These are phyloP conservation scores for Calameuta idolon DNA, from an alignment of 2,888 invertebrate genomes.

Conservation along the genomic window DNA sequence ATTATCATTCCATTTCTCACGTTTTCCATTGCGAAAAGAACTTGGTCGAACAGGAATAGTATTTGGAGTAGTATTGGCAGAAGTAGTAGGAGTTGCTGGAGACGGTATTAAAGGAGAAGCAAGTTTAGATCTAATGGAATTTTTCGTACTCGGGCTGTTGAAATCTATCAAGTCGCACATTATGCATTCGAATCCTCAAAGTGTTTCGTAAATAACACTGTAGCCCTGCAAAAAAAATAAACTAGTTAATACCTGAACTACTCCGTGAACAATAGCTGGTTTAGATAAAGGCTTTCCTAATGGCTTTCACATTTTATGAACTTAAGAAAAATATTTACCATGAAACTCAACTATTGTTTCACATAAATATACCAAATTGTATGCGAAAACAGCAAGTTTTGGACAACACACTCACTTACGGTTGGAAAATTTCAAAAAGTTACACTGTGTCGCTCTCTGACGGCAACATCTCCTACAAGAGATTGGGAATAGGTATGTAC, in stretches of 20 bases:
- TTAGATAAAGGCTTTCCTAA: background rate
- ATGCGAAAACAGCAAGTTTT: background rate
- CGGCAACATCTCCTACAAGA: background rate
- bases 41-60: background rate
- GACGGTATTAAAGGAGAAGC: constrained; percentile 54
- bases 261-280: background rate
- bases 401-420: background rate
- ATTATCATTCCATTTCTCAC: constrained; percentile 54
- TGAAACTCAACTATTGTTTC: background rate
- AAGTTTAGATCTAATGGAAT: constrained; percentile 34
- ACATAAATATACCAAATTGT: background rate
- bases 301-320: background rate
- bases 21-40: constrained; percentile 27
- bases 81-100: constrained; percentile 45
- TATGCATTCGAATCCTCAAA: background rate
- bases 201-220: background rate
- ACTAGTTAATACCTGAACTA: background rate
- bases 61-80: constrained; percentile 4
- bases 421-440: constrained; percentile 1
- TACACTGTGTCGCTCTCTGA: background rate
- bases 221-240: constrained; percentile 1
- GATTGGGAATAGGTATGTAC: background rate
- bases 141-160: constrained; percentile 46
- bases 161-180: constrained; percentile 61
- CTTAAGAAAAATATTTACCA: background rate